These are phyloP conservation scores for Pomacea maculata DNA, from an alignment of 1,140 invertebrate genomes.

Conservation along the genomic window DNA sequence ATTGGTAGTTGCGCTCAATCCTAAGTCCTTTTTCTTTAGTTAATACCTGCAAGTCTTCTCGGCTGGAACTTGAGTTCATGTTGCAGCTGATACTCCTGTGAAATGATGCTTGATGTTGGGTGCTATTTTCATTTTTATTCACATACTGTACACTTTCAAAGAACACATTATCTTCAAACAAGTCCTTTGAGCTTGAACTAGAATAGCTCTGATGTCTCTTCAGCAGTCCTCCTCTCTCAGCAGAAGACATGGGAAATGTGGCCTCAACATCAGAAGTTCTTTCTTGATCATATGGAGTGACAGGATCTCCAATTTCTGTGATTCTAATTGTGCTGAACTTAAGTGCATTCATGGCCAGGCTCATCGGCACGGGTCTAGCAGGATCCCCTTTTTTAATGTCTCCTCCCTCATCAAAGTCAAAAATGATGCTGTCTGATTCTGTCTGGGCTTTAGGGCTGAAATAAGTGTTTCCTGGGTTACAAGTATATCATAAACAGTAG, in stretches of 20 bases:
- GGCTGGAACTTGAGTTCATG: conserved; percentile 10
- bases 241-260: no score
- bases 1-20: conserved; percentile 13
- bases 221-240: no score
- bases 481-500: no score
- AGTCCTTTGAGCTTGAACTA: no score
- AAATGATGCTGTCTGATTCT: conserved; percentile 15
- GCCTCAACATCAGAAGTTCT: no score
- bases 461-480: not conserved
- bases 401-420: conserved; percentile 8
- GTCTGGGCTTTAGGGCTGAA: not conserved
- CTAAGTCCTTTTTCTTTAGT: not conserved
- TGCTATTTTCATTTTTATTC: not conserved
- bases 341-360: conserved; percentile 8
- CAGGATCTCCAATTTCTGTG: not conserved
- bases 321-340: conserved; percentile 15
- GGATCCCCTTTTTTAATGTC: not conserved
- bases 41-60: conserved; percentile 14
- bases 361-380: not conserved
- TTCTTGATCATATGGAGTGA: no score
- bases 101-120: conserved; percentile 1
- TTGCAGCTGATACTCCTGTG: conserved; percentile 39
- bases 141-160: no score
- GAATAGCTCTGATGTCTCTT: no score
- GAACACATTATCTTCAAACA: no score